Conservation (phyloP, 1,140 invertebrate genomes). For the Nebria ingens region DNA sequence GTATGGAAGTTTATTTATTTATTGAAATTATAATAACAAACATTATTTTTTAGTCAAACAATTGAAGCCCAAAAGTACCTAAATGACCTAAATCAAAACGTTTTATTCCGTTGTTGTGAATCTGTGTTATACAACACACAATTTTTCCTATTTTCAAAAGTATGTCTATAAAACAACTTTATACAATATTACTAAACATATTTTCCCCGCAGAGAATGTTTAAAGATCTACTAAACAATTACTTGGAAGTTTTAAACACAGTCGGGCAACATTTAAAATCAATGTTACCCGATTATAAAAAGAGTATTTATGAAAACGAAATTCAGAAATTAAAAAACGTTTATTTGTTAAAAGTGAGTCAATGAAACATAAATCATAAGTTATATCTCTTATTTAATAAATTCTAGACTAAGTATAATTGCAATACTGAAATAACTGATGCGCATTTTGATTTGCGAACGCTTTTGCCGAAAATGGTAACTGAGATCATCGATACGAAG, state of each 20-base stretch:
- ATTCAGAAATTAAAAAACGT: not conserved
- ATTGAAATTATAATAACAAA: not conserved
- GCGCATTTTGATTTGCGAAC: not conserved
- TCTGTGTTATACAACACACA: not conserved
- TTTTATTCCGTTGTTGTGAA: not conserved
- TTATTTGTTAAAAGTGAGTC: not conserved
- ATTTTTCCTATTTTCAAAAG: not conserved
- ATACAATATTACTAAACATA: too few relatives aligned
- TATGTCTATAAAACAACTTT: too few relatives aligned
- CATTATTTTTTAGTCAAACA: not conserved
- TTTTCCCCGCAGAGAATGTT: too few relatives aligned
- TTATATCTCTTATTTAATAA: not conserved
- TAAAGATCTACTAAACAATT: too few relatives aligned
- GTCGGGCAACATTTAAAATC: not conserved
- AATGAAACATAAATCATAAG: not conserved
- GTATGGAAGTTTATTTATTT: not conserved
- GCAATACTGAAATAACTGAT: not conserved
- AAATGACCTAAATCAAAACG: not conserved
- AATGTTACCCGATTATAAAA: not conserved
- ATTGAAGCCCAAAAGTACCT: not conserved
- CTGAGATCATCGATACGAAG: not conserved
- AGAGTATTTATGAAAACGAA: not conserved
- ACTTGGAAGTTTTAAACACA: not conserved
- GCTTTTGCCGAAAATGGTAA: not conserved
- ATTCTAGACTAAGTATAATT: not conserved